Evolutionary conservation across 2,113 vertebrate species (phyloP), one percentile per base, ranked within the genome.

Genomic region (Gnathonemus echidnorhynchus): DNA sequence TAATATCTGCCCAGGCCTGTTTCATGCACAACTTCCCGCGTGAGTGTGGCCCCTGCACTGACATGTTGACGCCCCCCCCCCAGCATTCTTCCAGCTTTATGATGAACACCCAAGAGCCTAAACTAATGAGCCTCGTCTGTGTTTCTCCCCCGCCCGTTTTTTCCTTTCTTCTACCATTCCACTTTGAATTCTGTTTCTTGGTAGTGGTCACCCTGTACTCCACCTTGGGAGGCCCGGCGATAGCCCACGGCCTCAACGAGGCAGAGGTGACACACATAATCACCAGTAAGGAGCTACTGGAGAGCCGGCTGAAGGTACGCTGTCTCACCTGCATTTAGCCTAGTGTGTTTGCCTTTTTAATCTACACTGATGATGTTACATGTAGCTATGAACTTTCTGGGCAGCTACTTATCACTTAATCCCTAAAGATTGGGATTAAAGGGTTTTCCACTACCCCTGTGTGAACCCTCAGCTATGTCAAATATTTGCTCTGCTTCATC

Each of bases 21-120:
- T 99, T 99, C 84, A 99, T 99, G 97, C 97, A 97, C 95, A 99
- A 98, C 93, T 99, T 99, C 90, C 98, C 97, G 93, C 95, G 98
- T 99, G 94, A 92, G 98, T 97, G 45, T 24, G 2, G 21, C 83
- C n/a, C 49, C 24, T 87, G 86, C 1, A 7, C 35, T 24, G 31
- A 24, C 86, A 8, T 89, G 90, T 49, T 70, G n/a, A 70, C 62
- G 0, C n/a, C 27, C 27, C n/a, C n/a, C n/a, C 62, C n/a, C 21
- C 24, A 6, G 8, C 58, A 62, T n/a, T n/a, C n/a, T 10, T n/a
- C 24, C 24, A 27, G n/a, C 27, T 89, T 27, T 53, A 31, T 5
- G 21, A 87, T 48, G 7, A 70, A 85, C 90, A n/a, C 15, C 7
- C 27, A 13, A 52, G 35, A 62, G 27, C 52, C 49, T 24, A 62